A percentile compares a stretch with the other conserved stretches of the same genome.
Conservation (phyloP, 2,797 vertebrate species). For the Cyclura pinguis region DNA sequence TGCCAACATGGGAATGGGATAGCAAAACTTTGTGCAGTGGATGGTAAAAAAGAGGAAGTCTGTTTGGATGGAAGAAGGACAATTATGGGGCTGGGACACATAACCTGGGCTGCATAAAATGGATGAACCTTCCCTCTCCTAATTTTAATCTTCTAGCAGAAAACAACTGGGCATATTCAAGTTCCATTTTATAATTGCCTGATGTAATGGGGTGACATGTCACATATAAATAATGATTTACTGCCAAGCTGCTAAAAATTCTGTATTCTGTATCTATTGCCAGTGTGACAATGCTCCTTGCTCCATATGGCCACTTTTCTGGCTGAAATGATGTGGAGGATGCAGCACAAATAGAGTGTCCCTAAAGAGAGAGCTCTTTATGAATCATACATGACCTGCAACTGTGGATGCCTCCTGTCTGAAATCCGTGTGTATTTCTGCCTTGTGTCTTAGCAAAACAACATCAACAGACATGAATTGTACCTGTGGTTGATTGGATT, state of each 20-base stretch:
- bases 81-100: too few species aligned
- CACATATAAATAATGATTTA: constrained; percentile 23
- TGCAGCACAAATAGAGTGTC: neutral
- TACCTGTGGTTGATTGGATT: neutral
- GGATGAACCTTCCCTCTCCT: too few species aligned
- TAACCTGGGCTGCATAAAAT: too few species aligned
- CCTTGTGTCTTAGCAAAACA: neutral
- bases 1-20: too few species aligned
- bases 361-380: neutral
- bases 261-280: neutral
- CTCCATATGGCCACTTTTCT: neutral
- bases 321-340: constrained; percentile 2
- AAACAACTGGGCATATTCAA: neutral
- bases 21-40: too few species aligned
- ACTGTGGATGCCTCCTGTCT: constrained; percentile 9
- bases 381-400: neutral
- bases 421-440: neutral
- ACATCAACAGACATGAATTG: neutral
- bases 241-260: neutral
- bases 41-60: too few species aligned
- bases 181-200: neutral
- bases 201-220: neutral
- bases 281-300: constrained; percentile 9
- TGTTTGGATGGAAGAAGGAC: too few species aligned
- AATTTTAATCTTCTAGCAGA: neutral